Base-by-base conservation (phyloP, 2,113 vertebrate species). In the Dasyornis broadbenti region DNA sequence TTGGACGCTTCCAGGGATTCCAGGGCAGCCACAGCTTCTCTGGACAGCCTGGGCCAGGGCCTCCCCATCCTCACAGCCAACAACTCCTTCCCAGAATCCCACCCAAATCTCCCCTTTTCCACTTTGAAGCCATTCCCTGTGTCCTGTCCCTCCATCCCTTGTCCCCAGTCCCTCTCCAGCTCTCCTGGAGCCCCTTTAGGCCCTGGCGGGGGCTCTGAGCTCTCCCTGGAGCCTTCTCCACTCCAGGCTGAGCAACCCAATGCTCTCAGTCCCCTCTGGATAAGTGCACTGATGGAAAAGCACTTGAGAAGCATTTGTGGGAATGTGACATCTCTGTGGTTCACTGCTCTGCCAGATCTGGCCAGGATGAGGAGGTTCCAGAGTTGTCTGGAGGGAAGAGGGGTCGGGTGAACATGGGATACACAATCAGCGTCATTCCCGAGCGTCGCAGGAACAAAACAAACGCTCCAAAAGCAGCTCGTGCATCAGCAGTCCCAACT, bases 1-100 rank as follows among this genome's bases (percentile, higher is more conserved):
- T 61, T 53, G 53, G 24, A 15, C 61, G 47, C 12, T 61, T 5
- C 21, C 63, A 82, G 30, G 26, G 30, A 9, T 69, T n/a, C 63
- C 68, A 70, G 17, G 4, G 21, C 30, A 76, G 39, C 5, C 35
- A 31, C 40, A 76, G n/a, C 30, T 82, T 35, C 78, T 68, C 86
- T 60, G 45, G n/a, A 4, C 0, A 66, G 0, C 19, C 69, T 68
- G 11, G 30, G 4, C 53, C 39, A 82, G 39, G 11, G 28, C 7
- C 39, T 82, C 6, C 0, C 8, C 35, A 37, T 7, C 4, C 16
- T 75, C 63, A 31, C 30, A 69, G 26, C 0, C 2, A 61, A 9
- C 0, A 31, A 35, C 61, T 61, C 3, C 26, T 42, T 18, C 30
- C 7, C 40, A 3, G 35, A 5, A 68, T 82, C 24, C 45, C 54